phyloP scores from a whole-genome alignment of 2,797 vertebrate genomes.

The Sebastes baramenuke region DNA sequence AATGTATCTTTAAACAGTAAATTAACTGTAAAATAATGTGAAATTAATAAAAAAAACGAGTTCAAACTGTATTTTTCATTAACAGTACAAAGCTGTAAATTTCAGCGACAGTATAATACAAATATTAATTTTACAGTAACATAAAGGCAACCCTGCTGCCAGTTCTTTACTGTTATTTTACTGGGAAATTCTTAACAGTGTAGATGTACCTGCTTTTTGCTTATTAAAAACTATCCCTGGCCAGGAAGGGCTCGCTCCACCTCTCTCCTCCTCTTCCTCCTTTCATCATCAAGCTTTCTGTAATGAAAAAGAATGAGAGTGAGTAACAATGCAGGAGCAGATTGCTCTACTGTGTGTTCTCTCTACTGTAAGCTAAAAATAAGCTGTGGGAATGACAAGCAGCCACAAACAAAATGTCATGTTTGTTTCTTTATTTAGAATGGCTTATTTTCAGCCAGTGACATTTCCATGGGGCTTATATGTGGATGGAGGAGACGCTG shows the following conservation, averaged over 20 bases:
- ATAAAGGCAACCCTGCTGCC: no score
- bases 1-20: no score
- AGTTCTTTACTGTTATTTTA: no score
- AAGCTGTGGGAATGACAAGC: constrained; percentile 17
- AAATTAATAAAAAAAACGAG: fast-evolving
- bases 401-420: constrained; percentile 43
- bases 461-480: constrained; percentile 19
- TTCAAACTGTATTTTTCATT: no score
- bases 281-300: constrained; percentile 59
- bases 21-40: no score
- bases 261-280: constrained; percentile 51
- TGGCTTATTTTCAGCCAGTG: constrained; percentile 38
- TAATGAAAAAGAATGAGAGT: not conserved
- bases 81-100: no score
- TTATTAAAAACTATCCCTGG: constrained; percentile 41
- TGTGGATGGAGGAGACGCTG: constrained; percentile 9
- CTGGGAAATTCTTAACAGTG: no score
- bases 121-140: no score
- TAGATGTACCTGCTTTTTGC: constrained; percentile 47
- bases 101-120: no score
- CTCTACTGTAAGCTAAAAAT: constrained; percentile 19
- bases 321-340: constrained; percentile 17
- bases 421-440: constrained; percentile 57
- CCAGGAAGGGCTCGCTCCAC: constrained; percentile 36
- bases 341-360: not conserved